Evolutionary conservation across 2,797 vertebrate genomes (phyloP).

Genomic region (Varecia variegata): DNA sequence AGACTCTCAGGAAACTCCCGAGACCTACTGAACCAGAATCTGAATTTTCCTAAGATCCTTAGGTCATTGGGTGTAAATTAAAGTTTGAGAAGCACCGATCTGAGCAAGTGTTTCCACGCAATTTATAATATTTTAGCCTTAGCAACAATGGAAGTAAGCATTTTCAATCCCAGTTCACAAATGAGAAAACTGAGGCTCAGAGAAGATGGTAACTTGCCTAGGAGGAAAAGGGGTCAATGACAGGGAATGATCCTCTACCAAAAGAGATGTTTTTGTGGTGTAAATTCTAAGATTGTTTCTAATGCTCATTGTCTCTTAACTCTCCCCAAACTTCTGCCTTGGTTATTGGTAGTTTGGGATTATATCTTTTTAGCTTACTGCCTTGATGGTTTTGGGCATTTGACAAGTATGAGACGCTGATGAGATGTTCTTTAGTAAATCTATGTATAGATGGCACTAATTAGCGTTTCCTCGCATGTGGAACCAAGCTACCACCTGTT

Average conservation of each 20-base stretch:
- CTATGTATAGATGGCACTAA: slow-evolving; percentile 39
- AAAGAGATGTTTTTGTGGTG: not conserved
- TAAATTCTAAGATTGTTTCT: not conserved
- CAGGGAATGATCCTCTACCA: not conserved
- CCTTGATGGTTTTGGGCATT: not conserved
- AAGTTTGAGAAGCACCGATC: not conserved
- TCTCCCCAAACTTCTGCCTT: not conserved
- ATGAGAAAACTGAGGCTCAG: not conserved
- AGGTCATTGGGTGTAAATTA: not conserved
- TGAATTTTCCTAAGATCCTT: not conserved
- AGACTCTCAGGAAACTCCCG: not conserved
- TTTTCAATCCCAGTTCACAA: not conserved
- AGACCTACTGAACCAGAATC: not conserved
- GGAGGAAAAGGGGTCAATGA: not conserved
- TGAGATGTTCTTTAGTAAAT: slow-evolving; percentile 47
- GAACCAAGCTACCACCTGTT: slow-evolving; percentile 57
- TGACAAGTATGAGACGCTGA: slow-evolving; percentile 24
- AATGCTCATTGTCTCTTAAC: too few relatives aligned
- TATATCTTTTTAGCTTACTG: not conserved
- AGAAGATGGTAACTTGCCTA: not conserved
- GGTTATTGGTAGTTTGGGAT: not conserved
- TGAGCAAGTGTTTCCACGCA: not conserved
- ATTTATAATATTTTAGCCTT: not conserved
- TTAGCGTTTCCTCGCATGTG: slow-evolving; percentile 44
- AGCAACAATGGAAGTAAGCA: not conserved